Base-by-base conservation (phyloP, 2,888 invertebrate species). In the Platycheirus albimanus region DNA sequence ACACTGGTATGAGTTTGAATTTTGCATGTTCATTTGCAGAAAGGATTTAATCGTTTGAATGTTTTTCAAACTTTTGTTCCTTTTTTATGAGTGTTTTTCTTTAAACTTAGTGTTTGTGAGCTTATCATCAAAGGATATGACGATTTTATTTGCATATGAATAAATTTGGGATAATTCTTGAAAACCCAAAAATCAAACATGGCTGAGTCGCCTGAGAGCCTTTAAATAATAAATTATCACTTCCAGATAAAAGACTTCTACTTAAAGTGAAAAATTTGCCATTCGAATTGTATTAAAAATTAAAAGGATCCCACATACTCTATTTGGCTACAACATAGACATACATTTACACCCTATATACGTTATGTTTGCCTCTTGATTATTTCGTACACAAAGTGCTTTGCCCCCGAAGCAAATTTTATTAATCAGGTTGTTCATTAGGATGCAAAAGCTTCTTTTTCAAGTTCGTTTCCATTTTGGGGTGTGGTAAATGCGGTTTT, bases 161-260 rank as follows among this genome's bases (percentile, higher is more conserved):
- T 24, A 24, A 24, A 24, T 24, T 24, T 19, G 6, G 10, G n/a
- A 24, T 47, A n/a, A 20, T 47, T 47, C n/a, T 24, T 47, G 47
- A 24, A 28, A 51, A 51, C 28, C 15, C 28, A 15, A 51, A 51
- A 7, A 28, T 28, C 2, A 10, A 10, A 45, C 10, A 51, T 52
- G 30, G n/a, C 33, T 33, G 15, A 3, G 30, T 17, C 3, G 17
- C 17, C 10, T 33, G 33, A 7, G 11, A 33, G 17, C 11, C n/a
- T 52, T 30, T 52, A 52, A 52, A 52, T 52, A 52, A 52, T 52
- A 33, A n/a, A 52, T 52, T 52, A 19, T 19, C n/a, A 3, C 11
- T 8, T 52, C 0, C 7, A 19, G 52, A 36, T n/a, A 36, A 30
- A 52, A 33, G 33, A 36, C 24, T 11, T 45, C 10, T 45, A 19